These are phyloP conservation scores for Virgularia gustaviana DNA, from an alignment of 92 coral and sea anemone genomes.

Conservation along the genomic window DNA sequence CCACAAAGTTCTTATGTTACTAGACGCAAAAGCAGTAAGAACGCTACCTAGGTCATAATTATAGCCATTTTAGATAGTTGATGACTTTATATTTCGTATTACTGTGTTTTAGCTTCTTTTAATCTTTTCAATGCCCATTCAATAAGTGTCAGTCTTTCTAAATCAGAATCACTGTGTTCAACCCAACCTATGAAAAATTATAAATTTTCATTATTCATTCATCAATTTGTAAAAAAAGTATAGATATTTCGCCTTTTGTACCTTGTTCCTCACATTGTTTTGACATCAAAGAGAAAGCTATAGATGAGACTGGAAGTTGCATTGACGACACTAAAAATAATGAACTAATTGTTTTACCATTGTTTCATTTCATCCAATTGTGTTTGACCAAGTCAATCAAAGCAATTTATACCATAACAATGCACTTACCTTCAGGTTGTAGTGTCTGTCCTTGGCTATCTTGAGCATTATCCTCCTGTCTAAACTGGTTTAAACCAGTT, in stretches of 20 bases:
- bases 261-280: conserved; percentile 81
- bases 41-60: too few species aligned
- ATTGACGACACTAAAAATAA: conserved; percentile 47
- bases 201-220: not conserved
- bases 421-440: too few species aligned
- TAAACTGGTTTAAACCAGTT: too few species aligned
- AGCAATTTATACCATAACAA: too few species aligned
- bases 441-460: too few species aligned
- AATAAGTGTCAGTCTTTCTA: conserved; percentile 82
- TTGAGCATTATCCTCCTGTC: too few species aligned
- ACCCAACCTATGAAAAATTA: conserved; percentile 72
- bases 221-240: not conserved
- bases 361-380: too few species aligned
- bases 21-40: not conserved
- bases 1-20: too few species aligned
- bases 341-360: not conserved
- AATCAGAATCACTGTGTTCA: conserved; percentile 67
- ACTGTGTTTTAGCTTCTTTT: conserved; percentile 63
- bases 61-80: too few species aligned
- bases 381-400: too few species aligned
- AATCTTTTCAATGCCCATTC: conserved; percentile 92
- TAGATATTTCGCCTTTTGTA: too few species aligned
- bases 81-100: too few species aligned
- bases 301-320: conserved; percentile 61
- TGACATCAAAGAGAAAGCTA: conserved; percentile 71